Evolutionary conservation across 2,888 invertebrate genomes (phyloP).

Genomic region (Drosophila bunnanda): DNA sequence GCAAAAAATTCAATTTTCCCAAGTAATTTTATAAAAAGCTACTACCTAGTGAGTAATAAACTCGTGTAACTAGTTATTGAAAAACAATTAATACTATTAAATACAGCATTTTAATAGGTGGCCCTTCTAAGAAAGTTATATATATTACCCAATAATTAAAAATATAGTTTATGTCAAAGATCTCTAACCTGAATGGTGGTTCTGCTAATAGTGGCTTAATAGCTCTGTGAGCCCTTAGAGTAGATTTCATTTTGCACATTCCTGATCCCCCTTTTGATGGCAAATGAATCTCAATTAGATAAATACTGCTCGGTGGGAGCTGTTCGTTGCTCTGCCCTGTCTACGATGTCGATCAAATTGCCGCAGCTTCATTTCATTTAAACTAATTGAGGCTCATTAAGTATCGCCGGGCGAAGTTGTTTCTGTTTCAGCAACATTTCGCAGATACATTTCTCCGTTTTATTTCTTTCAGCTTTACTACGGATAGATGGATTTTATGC

Average conservation of each 20-base stretch:
- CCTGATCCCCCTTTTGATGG: neutral
- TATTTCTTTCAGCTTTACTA: neutral
- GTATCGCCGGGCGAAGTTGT: constrained; percentile 41
- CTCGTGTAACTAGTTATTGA: neutral
- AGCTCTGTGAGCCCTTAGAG: neutral
- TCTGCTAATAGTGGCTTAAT: neutral
- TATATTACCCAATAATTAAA: neutral
- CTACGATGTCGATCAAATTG: constrained; percentile 51
- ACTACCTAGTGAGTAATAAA: neutral
- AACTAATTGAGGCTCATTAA: constrained; percentile 72
- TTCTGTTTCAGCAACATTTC: constrained; percentile 11
- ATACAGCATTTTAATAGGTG: neutral
- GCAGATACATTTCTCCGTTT: constrained; percentile 24
- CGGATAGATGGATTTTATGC: constrained; percentile 11
- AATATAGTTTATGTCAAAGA: constrained; percentile 8
- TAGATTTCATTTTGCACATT: constrained; percentile 5
- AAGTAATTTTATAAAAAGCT: neutral
- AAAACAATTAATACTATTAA: neutral
- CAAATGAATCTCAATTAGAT: constrained; percentile 8
- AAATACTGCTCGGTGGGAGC: constrained; percentile 2
- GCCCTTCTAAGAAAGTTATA: neutral
- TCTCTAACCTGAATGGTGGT: neutral
- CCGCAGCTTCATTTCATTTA: constrained; percentile 58
- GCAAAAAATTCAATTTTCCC: neutral
- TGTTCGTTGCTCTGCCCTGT: constrained; percentile 11